Evolutionary conservation across 2,888 invertebrate species (phyloP), one percentile per base, ranked within the genome.

Genomic region (Ptychoptera albimana): DNA sequence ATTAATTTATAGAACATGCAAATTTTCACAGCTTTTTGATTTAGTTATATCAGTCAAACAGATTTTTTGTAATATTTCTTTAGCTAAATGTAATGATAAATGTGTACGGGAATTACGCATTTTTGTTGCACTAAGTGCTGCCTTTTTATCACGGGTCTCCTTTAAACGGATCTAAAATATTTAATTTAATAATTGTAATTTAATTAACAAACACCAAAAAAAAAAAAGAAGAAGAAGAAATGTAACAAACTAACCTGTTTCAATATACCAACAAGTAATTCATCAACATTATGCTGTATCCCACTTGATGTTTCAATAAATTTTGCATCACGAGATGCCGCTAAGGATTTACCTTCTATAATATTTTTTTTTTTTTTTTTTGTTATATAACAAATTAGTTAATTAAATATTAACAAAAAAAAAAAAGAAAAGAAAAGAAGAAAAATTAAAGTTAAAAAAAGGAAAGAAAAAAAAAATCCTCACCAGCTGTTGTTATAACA

Each of bases 241-340:
- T n/a, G n/a, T n/a, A n/a, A n/a, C n/a, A n/a, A 5, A 23, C 50
- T 53, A 48, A 63, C 66, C 70, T 93, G 92, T 60, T 89, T 91
- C 39, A 94, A 73, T 52, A 91, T 80, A 2, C 94, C 94, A 1
- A 93, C 92, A 37, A 96, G 74, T 15, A 96, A 75, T 60, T 96
- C 94, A 64, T 96, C 94, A 14, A 96, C 91, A 60, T 93, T 92
- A 69, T 94, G 92, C 63, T 94, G 91, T 55, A 96, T 85, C 1
- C 92, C 93, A 45, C 89, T 87, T 1, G 93, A 94, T 0, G 93
- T 89, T 66, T 96, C 94, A 52, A 93, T 92, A 68, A 89, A 92
- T 67, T 93, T 93, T 66, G 85, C 84, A 63, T 89, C 88, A 60
- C 84, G 76, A 11, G 84, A 81, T 35, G 83, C 82, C 1, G 93